Evolutionary conservation across 2,113 vertebrate species (phyloP), one percentile per base, ranked within the genome.

Genomic region (Egretta garzetta): DNA sequence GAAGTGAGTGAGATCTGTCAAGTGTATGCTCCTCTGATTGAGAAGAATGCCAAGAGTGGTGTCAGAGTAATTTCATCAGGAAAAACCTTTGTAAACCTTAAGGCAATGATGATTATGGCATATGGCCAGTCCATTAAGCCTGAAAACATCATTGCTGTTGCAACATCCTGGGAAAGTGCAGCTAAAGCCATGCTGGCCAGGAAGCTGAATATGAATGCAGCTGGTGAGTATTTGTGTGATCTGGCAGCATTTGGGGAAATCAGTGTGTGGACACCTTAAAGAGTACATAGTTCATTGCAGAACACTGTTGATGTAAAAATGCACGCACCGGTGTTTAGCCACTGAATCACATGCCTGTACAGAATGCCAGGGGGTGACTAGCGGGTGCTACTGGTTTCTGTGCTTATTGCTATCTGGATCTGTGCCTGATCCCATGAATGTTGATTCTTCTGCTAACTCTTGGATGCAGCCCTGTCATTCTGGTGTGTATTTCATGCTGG

Each of bases 11-110:
- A 98, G 4, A 95, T 98, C 23, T 99, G 98, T 92, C 68, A 71
- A 58, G 86, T 93, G 21, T 99, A 99, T 2, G 99, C 98, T 28
- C 89, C 56, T n/a, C 97, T 98, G 81, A 98, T 99, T 14, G 98
- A 99, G 90, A 96, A 96, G 12, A 98, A 98, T 39, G 98, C 99
- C 14, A 95, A 94, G 10, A 96, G 88, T 18, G 97, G 95, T 1
- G 99, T 99, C 81, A 98, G 94, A 93, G 98, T 99, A 49, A 84
- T 99, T 8, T 98, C 99, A 82, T 98, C 98, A 10, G 99, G 99
- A 17, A 98, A 98, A 92, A 96, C 90, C 19, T 98, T 98, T 27
- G 88, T 98, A 93, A 99, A 99, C 91, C 97, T 99, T 30, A 99
- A 99, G 74, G 97, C 99, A 0, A 90, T 87, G 0, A 86, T 99